A percentile compares a stretch with the other conserved stretches of the same genome.
These are phyloP conservation scores for Buceros bicornis DNA, from an alignment of 2,797 vertebrate genomes.

Conservation along the genomic window DNA sequence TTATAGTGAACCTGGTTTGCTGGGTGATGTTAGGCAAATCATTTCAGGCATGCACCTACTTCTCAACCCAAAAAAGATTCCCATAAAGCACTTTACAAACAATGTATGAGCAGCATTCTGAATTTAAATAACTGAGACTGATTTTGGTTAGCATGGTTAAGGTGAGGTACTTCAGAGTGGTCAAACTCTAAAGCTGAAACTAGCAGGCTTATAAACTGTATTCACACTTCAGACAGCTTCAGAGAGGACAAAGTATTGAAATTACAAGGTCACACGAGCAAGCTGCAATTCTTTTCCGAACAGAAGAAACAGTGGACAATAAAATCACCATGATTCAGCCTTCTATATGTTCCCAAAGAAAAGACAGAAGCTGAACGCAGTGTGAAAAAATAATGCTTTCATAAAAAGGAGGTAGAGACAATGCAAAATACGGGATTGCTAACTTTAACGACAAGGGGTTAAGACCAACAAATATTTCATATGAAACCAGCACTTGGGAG, in stretches of 20 bases:
- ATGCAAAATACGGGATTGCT: not conserved
- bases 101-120: not conserved
- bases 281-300: not conserved
- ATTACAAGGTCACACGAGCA: not conserved
- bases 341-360: not conserved
- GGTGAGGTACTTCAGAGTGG: not conserved
- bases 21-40: constrained; percentile 10
- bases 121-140: not conserved
- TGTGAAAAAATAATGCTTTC: not conserved
- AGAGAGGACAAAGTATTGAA: not conserved
- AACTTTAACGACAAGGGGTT: not conserved
- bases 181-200: not conserved
- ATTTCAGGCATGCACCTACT: not conserved
- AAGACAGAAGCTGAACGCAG: not conserved
- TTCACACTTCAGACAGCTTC: not conserved
- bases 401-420: not conserved
- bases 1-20: not conserved
- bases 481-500: not conserved
- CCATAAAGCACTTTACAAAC: not conserved
- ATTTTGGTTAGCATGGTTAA: constrained; percentile 28
- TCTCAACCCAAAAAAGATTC: not conserved
- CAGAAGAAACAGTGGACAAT: not conserved
- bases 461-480: not conserved
- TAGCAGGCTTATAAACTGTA: not conserved
- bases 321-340: not conserved